Evolutionary conservation across 2,113 vertebrate species (phyloP), one percentile per base, ranked within the genome.

Genomic region (Phainopepla nitens): DNA sequence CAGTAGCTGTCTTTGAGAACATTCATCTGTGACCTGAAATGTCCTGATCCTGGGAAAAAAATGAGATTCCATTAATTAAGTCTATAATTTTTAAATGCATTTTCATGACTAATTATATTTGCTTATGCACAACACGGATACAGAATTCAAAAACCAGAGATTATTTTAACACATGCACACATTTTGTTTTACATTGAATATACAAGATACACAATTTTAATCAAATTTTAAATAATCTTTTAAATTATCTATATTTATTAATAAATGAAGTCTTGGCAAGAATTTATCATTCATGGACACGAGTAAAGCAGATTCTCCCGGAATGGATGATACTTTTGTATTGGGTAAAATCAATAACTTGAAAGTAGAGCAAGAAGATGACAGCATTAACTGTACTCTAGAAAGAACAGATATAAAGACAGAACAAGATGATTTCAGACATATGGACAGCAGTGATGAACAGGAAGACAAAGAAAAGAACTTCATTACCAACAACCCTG

Each of bases 391-490:
- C 72, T 96, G 83, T 66, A 53, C 95, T 90, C 36, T 96, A 61
- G 97, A 94, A 90, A 88, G 95, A 87, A 84, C 96, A 29, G 98
- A 98, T 97, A 97, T 98, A 71, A 98, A 98, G 93, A 96, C 96
- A 23, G 98, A 98, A 94, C 97, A 93, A 53, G 98, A 98, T 94
- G 98, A 97, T 31, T 81, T 98, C 79, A 98, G 97, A 82, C 98
- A 98, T 31, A 77, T 5, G 0, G 98, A 98, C 61, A 95, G 97
- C 22, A 98, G 98, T 4, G 98, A 98, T 41, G 98, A 99, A 47
- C 98, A 98, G 70, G 96, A 93, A 3, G 97, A 96, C 23, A 75
- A 96, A 68, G 98, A 97, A 78, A 96, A 97, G 9, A 97, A 97
- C 86, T 98, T 94, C 10, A 65, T 98, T 76, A 93, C 97, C 42